These are phyloP conservation scores for Buceros bicornis DNA, from an alignment of 2,797 vertebrate genomes.

Conservation along the genomic window DNA sequence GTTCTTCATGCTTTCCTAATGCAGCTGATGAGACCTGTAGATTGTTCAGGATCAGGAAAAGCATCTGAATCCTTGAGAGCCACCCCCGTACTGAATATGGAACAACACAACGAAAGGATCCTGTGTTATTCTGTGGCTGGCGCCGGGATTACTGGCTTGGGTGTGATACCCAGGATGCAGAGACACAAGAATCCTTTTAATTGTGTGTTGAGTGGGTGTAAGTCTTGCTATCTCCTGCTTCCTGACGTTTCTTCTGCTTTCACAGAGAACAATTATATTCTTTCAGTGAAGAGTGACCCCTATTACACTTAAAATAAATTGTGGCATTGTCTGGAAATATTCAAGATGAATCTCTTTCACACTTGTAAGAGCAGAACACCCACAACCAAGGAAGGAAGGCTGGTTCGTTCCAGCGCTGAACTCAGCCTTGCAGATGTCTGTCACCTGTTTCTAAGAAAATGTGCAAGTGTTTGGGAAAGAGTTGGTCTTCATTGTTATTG, in stretches of 20 bases:
- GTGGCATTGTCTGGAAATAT: conserved; percentile 69
- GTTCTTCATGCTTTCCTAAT: background rate
- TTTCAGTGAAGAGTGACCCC: conserved; percentile 50
- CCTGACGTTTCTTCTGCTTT: conserved; percentile 25
- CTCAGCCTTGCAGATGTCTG: conserved; percentile 70
- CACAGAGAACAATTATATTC: conserved; percentile 39
- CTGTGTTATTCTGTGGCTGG: background rate
- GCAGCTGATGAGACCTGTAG: background rate
- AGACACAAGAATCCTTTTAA: background rate
- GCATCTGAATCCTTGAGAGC: background rate
- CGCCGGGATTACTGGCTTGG: background rate
- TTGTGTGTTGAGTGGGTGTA: background rate
- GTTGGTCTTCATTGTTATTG: conserved; percentile 53
- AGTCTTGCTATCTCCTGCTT: conserved; percentile 9
- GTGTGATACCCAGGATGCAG: background rate
- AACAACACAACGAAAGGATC: background rate
- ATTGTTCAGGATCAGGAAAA: background rate
- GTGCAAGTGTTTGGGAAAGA: conserved; percentile 70
- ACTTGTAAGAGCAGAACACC: conserved; percentile 64
- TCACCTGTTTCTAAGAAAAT: conserved; percentile 77
- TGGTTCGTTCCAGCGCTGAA: conserved; percentile 30
- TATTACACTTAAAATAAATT: conserved; percentile 48
- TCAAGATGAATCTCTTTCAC: conserved; percentile 56
- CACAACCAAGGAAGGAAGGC: conserved; percentile 56
- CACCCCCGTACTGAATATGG: background rate